Percentiles rank a stretch among this genome's conserved stretches.
Evolutionary conservation across 2,113 vertebrate genomes (phyloP).

Genomic region (Elgaria multicarinata): DNA sequence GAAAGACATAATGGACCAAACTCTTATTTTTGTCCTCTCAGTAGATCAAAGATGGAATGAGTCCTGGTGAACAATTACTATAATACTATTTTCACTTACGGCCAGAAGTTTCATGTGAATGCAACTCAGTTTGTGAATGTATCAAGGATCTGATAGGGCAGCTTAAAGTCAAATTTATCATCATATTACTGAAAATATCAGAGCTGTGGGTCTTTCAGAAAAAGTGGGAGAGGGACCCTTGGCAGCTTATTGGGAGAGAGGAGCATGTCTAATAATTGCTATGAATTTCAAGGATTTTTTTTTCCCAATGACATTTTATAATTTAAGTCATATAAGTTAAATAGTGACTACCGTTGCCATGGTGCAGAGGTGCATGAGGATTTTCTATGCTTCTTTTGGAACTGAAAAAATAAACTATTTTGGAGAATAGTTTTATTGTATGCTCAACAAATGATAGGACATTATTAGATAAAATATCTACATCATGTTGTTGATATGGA

Average conservation of each 20-base stretch:
- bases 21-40: background rate
- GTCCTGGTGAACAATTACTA: background rate
- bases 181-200: background rate
- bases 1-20: background rate
- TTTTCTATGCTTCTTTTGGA: background rate
- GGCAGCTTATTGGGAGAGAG: background rate
- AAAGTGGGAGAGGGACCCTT: background rate
- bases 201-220: background rate
- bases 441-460: background rate
- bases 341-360: background rate
- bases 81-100: background rate
- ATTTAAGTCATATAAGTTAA: background rate
- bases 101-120: background rate
- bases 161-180: background rate
- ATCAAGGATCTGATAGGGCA: background rate
- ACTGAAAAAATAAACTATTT: background rate
- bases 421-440: background rate
- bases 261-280: background rate
- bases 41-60: background rate
- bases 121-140: background rate
- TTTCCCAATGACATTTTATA: background rate
- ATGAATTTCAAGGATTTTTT: background rate
- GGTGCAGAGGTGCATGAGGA: background rate
- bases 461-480: background rate
- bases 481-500: background rate